These are phyloP conservation scores for Callaeas wilsoni DNA, from an alignment of 2,113 vertebrate genomes.

Conservation along the genomic window DNA sequence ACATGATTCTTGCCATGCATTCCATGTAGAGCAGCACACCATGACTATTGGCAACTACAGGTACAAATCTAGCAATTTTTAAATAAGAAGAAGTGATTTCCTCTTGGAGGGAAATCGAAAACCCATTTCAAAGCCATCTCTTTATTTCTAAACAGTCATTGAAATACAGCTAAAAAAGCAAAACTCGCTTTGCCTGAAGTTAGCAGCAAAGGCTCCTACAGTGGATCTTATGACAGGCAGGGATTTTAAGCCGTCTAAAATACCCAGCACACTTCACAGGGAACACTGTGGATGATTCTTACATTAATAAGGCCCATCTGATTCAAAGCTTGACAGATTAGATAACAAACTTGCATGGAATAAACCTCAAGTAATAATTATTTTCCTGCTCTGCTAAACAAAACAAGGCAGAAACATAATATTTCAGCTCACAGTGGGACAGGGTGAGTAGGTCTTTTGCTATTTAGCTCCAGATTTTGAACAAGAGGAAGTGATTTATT, in stretches of 20 bases:
- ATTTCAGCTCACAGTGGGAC: not conserved
- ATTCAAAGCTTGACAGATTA: not conserved
- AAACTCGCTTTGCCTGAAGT: not conserved
- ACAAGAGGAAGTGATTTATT: not conserved
- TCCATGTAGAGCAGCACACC: not conserved
- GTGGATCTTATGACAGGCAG: not conserved
- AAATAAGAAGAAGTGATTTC: not conserved
- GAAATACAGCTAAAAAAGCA: not conserved
- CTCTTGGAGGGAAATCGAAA: not conserved
- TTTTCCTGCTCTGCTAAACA: not conserved
- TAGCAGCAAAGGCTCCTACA: not conserved
- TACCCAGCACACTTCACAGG: not conserved
- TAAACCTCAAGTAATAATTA: not conserved
- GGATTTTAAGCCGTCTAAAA: not conserved
- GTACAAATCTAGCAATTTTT: not conserved
- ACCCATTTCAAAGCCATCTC: not conserved
- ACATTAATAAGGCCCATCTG: not conserved
- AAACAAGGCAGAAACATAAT: not conserved
- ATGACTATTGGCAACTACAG: accelerated
- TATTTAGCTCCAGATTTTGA: not conserved
- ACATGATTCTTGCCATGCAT: not conserved
- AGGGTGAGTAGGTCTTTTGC: not conserved
- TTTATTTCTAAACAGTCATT: not conserved
- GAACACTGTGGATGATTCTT: not conserved
- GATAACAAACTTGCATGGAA: not conserved